A percentile compares a stretch with the other conserved stretches of the same genome.
Evolutionary conservation across 2,113 vertebrate species (phyloP).

Genomic region (Tangachromis dhanisi): DNA sequence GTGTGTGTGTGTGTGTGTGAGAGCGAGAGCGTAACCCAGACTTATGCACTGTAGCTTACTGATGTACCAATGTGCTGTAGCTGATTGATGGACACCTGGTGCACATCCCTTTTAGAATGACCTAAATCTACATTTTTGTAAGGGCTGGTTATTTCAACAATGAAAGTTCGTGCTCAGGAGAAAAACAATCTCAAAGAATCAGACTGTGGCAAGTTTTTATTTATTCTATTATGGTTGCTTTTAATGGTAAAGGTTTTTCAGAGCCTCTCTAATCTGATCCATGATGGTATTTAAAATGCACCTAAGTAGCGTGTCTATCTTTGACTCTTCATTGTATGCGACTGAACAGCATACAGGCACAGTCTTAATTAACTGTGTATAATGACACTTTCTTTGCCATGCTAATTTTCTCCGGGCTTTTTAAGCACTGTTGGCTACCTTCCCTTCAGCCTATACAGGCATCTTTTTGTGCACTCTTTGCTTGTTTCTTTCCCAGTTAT

Average conservation of each 20-base stretch:
- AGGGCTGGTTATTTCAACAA: neutral
- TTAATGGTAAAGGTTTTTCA: neutral
- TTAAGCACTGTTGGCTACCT: neutral
- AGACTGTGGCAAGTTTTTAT: neutral
- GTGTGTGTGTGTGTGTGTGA: too few species aligned
- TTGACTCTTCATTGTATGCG: neutral
- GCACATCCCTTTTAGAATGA: neutral
- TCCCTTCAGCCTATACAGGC: constrained; percentile 4
- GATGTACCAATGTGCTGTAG: neutral
- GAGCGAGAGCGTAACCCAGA: neutral
- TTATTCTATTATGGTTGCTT: neutral
- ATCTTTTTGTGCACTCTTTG: neutral
- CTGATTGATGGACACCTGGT: neutral
- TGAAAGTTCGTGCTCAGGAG: neutral
- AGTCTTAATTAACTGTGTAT: neutral
- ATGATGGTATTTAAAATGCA: neutral
- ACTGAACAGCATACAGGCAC: neutral
- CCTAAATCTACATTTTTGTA: neutral
- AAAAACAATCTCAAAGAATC: neutral
- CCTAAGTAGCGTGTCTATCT: neutral
- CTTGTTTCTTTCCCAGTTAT: constrained; percentile 13
- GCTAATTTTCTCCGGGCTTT: neutral
- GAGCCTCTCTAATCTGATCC: neutral
- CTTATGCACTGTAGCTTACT: neutral
- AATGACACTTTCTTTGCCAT: neutral